These are phyloP conservation scores for Cantharis flavilabris DNA, from an alignment of 2,888 invertebrate species.

Conservation along the genomic window DNA sequence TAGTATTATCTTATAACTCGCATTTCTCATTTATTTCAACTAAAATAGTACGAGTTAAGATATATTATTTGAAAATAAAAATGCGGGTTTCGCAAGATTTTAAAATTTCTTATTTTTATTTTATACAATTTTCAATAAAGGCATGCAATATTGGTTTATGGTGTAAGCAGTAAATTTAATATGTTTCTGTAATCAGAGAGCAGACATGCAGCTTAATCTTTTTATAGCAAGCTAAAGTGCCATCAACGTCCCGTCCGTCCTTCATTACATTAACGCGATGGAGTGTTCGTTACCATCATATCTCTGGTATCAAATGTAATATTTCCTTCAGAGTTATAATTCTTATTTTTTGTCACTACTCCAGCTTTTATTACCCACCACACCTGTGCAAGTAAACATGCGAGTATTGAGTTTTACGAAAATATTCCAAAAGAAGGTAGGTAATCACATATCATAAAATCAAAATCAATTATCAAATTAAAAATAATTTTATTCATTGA, in stretches of 20 bases:
- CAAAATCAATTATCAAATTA: too few species aligned
- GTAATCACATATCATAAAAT: too few species aligned
- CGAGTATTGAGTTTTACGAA: background rate
- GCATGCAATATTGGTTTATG: background rate
- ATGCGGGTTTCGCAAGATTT: background rate
- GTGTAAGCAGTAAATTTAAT: background rate
- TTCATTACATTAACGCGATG: background rate
- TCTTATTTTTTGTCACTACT: background rate
- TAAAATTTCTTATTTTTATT: too few species aligned
- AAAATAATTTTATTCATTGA: too few species aligned
- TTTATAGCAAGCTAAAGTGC: background rate
- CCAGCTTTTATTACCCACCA: background rate
- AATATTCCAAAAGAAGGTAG: background rate
- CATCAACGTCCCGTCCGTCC: background rate
- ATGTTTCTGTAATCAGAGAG: background rate
- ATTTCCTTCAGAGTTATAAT: background rate
- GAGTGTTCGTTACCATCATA: background rate
- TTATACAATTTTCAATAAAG: background rate
- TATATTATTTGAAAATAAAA: background rate
- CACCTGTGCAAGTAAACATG: background rate
- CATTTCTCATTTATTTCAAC: background rate
- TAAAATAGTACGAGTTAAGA: background rate
- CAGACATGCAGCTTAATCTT: background rate
- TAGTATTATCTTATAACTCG: background rate
- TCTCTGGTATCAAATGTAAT: background rate